Evolutionary conservation across 2,113 vertebrate genomes (phyloP), one percentile per base, ranked within the genome.

Genomic region (Tamias sibiricus): DNA sequence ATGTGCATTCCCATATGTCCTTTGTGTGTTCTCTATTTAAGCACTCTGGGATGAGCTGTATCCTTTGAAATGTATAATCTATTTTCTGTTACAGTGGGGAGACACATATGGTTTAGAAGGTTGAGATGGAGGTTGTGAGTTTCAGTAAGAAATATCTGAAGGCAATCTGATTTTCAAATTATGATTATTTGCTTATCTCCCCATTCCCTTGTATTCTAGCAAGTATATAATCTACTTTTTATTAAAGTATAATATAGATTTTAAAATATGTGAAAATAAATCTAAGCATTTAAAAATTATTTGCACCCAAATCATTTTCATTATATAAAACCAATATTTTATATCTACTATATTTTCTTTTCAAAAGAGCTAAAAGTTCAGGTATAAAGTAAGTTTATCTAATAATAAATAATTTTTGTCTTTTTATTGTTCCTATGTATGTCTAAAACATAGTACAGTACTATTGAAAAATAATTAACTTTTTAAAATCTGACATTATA

Each of bases 1-100:
- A 26, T 95, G 94, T 88, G 96, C 77, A 28, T 71, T 6, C 22
- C 93, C 87, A 86, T 96, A 16, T 62, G 90, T 91, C 91, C 32
- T 80, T 96, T 19, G 57, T 0, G 22, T 69, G 52, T 30, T 77
- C 20, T 90, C 71, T 93, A 64, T 84, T 80, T 96, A 54, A 87
- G 52, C 22, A 88, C 59, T 42, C 40, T 35, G 20, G 8, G 32
- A 35, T 91, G 28, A 88, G 81, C 79, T 26, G 1, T 24, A 37
- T 93, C 37, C 74, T 91, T 72, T 13, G 3, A 92, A 82, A 64
- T 91, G 7, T 13, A 35, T 80, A n/a, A 40, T 37, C 6, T 12
- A 26, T 24, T 37, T 92, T 40, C 68, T 72, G 49, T 84, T 37
- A 84, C 57, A 47, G 19, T 71, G 35, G 66, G 35, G 66, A 84